Conservation (phyloP, 2,888 invertebrate species). For the Chaetogeoica ovagalla region DNA sequence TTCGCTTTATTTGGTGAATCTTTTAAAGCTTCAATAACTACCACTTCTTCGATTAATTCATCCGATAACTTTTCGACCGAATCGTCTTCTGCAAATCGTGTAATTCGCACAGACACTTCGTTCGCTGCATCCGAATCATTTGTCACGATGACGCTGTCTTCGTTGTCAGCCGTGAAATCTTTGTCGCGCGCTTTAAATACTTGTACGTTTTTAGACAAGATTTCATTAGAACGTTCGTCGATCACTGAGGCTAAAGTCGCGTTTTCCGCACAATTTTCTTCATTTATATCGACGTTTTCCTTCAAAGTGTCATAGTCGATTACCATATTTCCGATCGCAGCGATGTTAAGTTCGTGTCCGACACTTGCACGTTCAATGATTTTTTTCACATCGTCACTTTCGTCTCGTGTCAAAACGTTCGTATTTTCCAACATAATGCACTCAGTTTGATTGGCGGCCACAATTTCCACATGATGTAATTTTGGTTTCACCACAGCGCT, state of each 20-base stretch:
- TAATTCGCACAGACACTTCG: neutral
- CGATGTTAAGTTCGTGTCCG: slow-evolving; percentile 21
- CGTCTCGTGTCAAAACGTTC: neutral
- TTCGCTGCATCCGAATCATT: neutral
- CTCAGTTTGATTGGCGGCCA: neutral
- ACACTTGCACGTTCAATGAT: neutral
- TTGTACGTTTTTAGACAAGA: neutral
- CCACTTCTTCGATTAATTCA: slow-evolving; percentile 17
- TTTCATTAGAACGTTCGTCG: neutral
- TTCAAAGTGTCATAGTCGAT: slow-evolving; percentile 2
- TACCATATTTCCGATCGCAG: neutral
- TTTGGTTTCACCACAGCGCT: neutral
- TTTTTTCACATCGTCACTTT: neutral
- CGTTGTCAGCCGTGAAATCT: neutral
- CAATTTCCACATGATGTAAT: slow-evolving; percentile 4
- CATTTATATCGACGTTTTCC: neutral
- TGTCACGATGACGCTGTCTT: neutral
- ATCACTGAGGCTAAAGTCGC: neutral
- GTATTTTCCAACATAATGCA: slow-evolving; percentile 3
- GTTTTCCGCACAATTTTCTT: neutral
- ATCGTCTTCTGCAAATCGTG: neutral
- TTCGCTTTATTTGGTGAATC: slow-evolving; percentile 54
- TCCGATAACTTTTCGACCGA: neutral
- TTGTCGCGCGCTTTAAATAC: neutral
- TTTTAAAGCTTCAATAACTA: slow-evolving; percentile 43